phyloP scores from a whole-genome alignment of 1,140 invertebrate species.

The Spodoptera frugiperda region DNA sequence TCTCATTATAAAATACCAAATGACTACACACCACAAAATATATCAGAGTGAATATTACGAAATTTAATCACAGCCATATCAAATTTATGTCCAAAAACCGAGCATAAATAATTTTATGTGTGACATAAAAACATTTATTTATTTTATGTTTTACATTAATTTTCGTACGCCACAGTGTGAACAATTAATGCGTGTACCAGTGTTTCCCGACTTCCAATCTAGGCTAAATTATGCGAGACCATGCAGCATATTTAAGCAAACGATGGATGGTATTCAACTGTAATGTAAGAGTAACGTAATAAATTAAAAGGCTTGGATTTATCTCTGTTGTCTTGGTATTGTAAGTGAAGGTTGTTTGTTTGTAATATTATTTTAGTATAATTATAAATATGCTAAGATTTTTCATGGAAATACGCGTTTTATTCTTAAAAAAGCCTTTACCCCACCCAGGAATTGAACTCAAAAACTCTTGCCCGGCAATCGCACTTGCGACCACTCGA shows the following conservation, averaged over 20 bases:
- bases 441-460: too few relatives aligned
- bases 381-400: not conserved
- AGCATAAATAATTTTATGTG: too few relatives aligned
- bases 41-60: too few relatives aligned
- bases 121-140: too few relatives aligned
- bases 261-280: slow-evolving; percentile 32
- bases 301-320: not conserved
- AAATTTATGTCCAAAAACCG: not conserved
- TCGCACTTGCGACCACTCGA: too few relatives aligned
- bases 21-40: too few relatives aligned
- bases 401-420: too few relatives aligned
- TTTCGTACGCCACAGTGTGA: not conserved
- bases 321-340: not conserved
- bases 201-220: slow-evolving; percentile 20
- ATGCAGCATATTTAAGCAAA: slow-evolving; percentile 47
- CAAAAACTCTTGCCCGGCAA: too few relatives aligned
- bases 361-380: not conserved
- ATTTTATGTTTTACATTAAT: slow-evolving; percentile 2
- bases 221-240: slow-evolving; percentile 35
- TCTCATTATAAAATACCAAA: too few relatives aligned
- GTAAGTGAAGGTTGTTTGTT: not conserved
- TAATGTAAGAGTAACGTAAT: not conserved
- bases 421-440: too few relatives aligned
- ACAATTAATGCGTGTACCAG: slow-evolving; percentile 20
- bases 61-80: not conserved